Conservation (phyloP, 2,113 vertebrate genomes). For the Romanogobio albipinnatus region DNA sequence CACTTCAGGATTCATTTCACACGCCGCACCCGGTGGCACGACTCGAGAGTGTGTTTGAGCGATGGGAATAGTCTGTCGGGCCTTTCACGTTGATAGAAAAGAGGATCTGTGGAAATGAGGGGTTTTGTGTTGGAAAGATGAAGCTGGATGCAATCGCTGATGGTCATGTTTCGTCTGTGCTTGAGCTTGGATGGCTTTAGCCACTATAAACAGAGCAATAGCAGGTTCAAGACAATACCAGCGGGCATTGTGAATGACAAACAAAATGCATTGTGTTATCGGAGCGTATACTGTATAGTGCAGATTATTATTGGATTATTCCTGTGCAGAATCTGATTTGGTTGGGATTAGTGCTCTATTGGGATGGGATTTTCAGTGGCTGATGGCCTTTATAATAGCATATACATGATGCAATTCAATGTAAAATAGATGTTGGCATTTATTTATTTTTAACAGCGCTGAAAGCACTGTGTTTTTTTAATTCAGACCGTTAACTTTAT, state of each 20-base stretch:
- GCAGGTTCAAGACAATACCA: neutral
- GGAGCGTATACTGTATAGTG: neutral
- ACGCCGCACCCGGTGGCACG: constrained; percentile 22
- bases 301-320: neutral
- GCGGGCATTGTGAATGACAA: neutral
- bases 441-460: neutral
- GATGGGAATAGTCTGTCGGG: constrained; percentile 10
- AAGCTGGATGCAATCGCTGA: neutral
- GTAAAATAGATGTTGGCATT: neutral
- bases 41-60: constrained; percentile 12
- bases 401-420: neutral
- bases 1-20: constrained; percentile 54
- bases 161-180: neutral
- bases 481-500: too few species aligned
- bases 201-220: neutral
- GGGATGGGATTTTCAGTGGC: neutral
- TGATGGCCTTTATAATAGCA: neutral
- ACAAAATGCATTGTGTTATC: neutral
- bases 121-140: neutral
- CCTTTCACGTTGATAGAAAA: neutral
- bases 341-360: neutral
- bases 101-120: neutral
- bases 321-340: neutral
- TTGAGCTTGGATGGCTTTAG: neutral
- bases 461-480: neutral